These are phyloP conservation scores for Myxocyprinus asiaticus DNA, from an alignment of 2,113 vertebrate species.

Conservation along the genomic window DNA sequence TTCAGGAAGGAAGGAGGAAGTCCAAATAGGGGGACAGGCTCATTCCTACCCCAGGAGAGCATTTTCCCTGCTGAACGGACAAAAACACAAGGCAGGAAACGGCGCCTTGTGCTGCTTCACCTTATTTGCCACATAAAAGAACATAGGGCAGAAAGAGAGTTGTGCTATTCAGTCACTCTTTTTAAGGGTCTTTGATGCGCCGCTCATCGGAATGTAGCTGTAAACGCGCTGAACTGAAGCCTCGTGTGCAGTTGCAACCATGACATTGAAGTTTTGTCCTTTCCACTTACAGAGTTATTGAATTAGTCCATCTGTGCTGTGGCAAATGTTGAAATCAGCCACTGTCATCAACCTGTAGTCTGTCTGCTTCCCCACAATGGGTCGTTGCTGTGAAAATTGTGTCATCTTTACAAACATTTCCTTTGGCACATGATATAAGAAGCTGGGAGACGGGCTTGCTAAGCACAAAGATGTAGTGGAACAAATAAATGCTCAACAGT, in stretches of 20 bases:
- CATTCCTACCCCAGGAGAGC: conserved; percentile 10
- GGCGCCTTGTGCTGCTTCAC: neutral
- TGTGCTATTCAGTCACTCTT: neutral
- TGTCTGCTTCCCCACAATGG: neutral
- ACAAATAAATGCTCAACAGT: too few species aligned
- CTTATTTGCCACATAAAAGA: conserved; percentile 35
- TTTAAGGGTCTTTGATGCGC: too few species aligned
- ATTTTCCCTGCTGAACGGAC: conserved; percentile 33
- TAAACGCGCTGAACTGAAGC: too few species aligned
- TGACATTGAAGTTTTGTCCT: conserved; percentile 17
- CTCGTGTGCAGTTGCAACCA: too few species aligned
- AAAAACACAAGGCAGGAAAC: conserved; percentile 47
- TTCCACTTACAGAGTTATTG: neutral
- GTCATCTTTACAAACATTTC: neutral
- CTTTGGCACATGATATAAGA: too few species aligned
- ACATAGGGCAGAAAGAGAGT: conserved; percentile 10
- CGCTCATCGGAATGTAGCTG: neutral
- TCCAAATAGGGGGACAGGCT: conserved; percentile 32
- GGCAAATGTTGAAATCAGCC: neutral
- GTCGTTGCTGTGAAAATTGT: neutral
- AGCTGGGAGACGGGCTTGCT: too few species aligned
- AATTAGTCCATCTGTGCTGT: neutral
- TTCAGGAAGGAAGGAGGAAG: conserved; percentile 47
- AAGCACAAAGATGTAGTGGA: too few species aligned
- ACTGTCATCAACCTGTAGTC: neutral